phyloP scores from a whole-genome alignment of 2,888 invertebrate genomes.

The Drosophila mayaguana region DNA sequence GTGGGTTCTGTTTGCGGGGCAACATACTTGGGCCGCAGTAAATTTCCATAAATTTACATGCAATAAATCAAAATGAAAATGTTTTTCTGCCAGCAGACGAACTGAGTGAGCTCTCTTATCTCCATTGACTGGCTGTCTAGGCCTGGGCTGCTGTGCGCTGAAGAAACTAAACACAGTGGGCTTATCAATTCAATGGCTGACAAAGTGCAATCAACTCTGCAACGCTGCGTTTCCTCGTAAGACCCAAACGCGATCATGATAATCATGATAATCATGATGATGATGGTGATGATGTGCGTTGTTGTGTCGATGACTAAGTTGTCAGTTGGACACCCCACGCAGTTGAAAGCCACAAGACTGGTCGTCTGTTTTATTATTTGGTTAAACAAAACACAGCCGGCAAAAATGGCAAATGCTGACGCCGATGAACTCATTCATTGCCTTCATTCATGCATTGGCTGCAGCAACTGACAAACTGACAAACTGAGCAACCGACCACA shows the following conservation, averaged over 20 bases:
- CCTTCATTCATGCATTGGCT: conserved; percentile 59
- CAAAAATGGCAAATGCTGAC: conserved; percentile 70
- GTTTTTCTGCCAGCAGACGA: conserved; percentile 49
- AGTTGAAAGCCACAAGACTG: conserved; percentile 31
- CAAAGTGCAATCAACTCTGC: conserved; percentile 78
- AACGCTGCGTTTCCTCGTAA: conserved; percentile 61
- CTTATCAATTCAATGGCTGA: conserved; percentile 69
- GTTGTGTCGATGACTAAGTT: conserved; percentile 59
- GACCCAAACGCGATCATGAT: neutral
- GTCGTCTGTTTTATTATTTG: conserved; percentile 58
- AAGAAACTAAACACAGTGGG: conserved; percentile 71
- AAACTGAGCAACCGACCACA: conserved; percentile 3
- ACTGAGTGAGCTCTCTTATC: conserved; percentile 52
- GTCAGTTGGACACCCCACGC: conserved; percentile 64
- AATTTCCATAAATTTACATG: conserved; percentile 81
- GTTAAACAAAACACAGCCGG: conserved; percentile 66
- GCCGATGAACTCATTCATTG: conserved; percentile 72
- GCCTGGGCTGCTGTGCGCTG: conserved; percentile 35
- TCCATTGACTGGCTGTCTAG: conserved; percentile 51
- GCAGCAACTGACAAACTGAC: conserved; percentile 3
- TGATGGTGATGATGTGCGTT: conserved; percentile 19
- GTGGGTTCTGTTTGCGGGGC: conserved; percentile 43
- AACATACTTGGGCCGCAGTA: conserved; percentile 59
- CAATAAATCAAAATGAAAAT: conserved; percentile 77
- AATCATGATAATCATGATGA: conserved; percentile 15